Conservation (phyloP, 2,888 invertebrate species). For the Trachelus tabidus region DNA sequence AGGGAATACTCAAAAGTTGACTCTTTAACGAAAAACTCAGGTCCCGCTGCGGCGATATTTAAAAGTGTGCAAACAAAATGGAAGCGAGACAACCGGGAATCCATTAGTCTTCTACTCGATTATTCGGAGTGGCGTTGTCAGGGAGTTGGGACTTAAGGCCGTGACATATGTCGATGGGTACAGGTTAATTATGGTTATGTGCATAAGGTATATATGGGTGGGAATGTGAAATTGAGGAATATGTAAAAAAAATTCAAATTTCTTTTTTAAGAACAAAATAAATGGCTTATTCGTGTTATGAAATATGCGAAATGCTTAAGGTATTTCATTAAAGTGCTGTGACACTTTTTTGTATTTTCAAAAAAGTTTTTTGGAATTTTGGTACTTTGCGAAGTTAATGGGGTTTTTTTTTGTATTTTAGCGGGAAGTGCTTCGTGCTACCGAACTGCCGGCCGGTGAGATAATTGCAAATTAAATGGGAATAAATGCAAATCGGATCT, state of each 20-base stretch:
- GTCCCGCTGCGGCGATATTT: slow-evolving; percentile 34
- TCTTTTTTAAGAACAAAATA: background rate
- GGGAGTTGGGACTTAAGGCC: background rate
- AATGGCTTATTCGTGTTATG: background rate
- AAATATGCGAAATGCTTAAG: background rate
- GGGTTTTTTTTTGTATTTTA: background rate
- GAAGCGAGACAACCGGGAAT: slow-evolving; percentile 32
- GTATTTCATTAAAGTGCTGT: background rate
- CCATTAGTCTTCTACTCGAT: slow-evolving; percentile 49
- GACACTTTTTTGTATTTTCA: background rate
- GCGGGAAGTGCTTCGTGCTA: background rate
- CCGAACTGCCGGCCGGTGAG: slow-evolving; percentile 15
- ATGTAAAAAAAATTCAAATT: background rate
- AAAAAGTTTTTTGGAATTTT: no score
- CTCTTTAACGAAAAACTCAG: slow-evolving; percentile 3
- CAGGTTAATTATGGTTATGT: background rate
- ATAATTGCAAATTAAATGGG: slow-evolving; percentile 37
- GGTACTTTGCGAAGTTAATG: background rate
- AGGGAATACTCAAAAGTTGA: background rate
- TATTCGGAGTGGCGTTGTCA: slow-evolving; percentile 43
- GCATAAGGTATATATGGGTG: background rate
- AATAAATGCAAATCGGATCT: slow-evolving; percentile 19
- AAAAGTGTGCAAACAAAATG: slow-evolving; percentile 50
- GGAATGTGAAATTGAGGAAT: background rate
- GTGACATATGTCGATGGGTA: background rate